These are phyloP conservation scores for Amia ocellicauda DNA, from an alignment of 2,113 vertebrate genomes.

Conservation along the genomic window DNA sequence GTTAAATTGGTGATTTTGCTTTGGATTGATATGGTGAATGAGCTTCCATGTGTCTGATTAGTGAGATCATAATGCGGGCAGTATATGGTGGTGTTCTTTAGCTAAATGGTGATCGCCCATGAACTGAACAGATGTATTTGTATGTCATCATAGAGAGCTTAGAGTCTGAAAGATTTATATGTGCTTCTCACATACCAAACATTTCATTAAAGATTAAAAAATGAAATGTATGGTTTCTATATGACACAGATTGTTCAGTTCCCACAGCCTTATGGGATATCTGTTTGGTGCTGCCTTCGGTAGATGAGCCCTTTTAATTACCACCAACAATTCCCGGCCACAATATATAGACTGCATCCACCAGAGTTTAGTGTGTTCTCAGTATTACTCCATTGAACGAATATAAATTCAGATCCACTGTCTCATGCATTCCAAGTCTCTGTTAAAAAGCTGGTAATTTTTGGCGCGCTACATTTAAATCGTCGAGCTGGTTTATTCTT, in stretches of 20 bases:
- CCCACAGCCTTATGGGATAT: background rate
- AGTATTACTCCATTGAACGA: too few relatives aligned
- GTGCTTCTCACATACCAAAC: background rate
- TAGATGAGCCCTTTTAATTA: too few relatives aligned
- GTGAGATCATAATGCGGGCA: conserved; percentile 1
- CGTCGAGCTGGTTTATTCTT: too few relatives aligned
- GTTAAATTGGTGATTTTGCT: background rate
- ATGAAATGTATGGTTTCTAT: background rate
- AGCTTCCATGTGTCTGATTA: background rate
- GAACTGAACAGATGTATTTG: conserved; percentile 8
- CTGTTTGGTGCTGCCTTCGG: background rate
- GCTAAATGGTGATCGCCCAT: conserved; percentile 1
- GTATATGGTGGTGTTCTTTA: background rate
- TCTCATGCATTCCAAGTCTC: too few relatives aligned
- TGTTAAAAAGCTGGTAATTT: too few relatives aligned
- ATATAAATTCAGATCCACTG: too few relatives aligned
- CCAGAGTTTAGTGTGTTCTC: too few relatives aligned
- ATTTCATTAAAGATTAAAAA: background rate
- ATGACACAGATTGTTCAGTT: background rate
- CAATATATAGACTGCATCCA: too few relatives aligned
- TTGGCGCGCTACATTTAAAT: too few relatives aligned
- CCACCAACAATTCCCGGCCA: too few relatives aligned
- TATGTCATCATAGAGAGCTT: background rate
- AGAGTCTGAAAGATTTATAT: background rate
- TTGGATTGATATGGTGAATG: background rate